Percentiles rank a stretch among this genome's conserved stretches.
Evolutionary conservation across 2,888 invertebrate genomes (phyloP).

Genomic region (Philaethria dido): DNA sequence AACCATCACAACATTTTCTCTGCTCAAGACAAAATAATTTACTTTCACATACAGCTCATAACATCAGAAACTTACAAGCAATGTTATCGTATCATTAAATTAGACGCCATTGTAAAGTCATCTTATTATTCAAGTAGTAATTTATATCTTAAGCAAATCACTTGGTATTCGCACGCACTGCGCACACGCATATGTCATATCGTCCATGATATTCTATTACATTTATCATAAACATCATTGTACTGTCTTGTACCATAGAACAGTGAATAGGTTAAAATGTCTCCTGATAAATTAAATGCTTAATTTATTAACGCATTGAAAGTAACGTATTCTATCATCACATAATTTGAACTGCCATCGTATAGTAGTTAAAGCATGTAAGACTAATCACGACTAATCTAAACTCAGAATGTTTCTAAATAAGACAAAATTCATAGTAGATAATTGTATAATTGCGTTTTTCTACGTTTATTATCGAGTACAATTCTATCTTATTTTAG

Average conservation of each 20-base stretch:
- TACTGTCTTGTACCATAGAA: conserved; percentile 40
- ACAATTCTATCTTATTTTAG: no score
- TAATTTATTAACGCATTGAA: conserved; percentile 17
- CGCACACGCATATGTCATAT: conserved; percentile 52
- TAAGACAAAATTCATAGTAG: no score
- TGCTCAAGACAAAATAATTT: background rate
- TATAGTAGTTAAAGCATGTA: background rate
- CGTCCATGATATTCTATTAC: conserved; percentile 58
- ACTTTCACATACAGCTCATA: background rate
- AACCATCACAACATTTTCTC: background rate
- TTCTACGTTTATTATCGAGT: no score
- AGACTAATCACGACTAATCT: background rate
- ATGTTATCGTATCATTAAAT: conserved; percentile 11
- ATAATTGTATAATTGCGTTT: no score
- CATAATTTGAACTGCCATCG: background rate
- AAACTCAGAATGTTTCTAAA: background rate
- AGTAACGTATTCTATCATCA: conserved; percentile 5
- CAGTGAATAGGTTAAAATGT: conserved; percentile 21
- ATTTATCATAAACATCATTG: conserved; percentile 62
- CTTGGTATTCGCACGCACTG: conserved; percentile 46
- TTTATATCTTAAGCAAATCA: conserved; percentile 55
- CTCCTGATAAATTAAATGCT: conserved; percentile 16
- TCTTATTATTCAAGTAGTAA: conserved; percentile 43
- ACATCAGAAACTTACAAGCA: background rate
- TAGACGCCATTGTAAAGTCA: conserved; percentile 30